Percentiles rank a stretch among this genome's conserved stretches.
phyloP scores from a whole-genome alignment of 2,888 invertebrate species.

The Melinopterus prodromus region DNA sequence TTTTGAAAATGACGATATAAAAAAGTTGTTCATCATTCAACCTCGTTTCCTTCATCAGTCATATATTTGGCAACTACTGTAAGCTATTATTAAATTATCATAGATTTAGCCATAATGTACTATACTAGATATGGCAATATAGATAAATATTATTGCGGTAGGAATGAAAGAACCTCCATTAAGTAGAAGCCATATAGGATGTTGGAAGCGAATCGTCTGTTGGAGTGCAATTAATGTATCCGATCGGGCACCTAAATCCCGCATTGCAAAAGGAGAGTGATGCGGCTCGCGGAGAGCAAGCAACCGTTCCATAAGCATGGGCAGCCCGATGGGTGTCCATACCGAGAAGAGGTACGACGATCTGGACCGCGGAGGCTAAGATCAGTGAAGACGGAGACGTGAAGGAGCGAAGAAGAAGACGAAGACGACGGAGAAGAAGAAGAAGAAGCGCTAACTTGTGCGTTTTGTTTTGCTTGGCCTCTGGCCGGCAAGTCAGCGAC shows the following conservation, averaged over 20 bases:
- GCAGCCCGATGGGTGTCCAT: neutral
- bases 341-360: neutral
- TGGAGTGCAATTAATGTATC: neutral
- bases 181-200: too few species aligned
- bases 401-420: constrained; percentile 14
- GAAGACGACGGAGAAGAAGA: constrained; percentile 29
- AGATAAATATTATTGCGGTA: too few species aligned
- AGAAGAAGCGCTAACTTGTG: constrained; percentile 56
- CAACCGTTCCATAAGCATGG: neutral
- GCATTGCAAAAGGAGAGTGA: neutral
- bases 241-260: neutral
- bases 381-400: constrained; percentile 9
- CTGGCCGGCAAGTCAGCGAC: constrained; percentile 61
- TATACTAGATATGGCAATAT: too few species aligned
- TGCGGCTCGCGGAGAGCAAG: neutral
- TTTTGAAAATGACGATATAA: too few species aligned
- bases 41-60: too few species aligned
- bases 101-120: too few species aligned
- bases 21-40: too few species aligned
- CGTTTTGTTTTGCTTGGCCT: constrained; percentile 60
- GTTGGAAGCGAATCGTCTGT: neutral
- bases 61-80: too few species aligned
- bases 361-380: neutral
- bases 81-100: too few species aligned
- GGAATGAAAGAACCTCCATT: too few species aligned